These are phyloP conservation scores for Anthophora plumipes DNA, from an alignment of 2,888 invertebrate species.

Conservation along the genomic window DNA sequence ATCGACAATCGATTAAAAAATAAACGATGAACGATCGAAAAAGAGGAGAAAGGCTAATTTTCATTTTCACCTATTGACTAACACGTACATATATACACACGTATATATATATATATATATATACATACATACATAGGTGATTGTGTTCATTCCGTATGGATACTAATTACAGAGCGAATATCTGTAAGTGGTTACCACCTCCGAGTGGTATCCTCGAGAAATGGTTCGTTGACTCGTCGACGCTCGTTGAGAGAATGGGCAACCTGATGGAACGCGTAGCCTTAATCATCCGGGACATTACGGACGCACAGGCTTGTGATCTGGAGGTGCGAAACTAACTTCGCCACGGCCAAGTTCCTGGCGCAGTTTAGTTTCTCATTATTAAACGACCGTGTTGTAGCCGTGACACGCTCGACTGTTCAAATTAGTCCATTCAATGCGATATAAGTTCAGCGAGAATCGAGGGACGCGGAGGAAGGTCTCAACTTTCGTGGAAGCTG, in stretches of 20 bases:
- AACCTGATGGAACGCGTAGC: conserved; percentile 73
- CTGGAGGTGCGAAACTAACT: conserved; percentile 69
- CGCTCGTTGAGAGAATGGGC: conserved; percentile 71
- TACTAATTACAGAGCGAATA: conserved; percentile 79
- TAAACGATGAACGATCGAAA: too few relatives aligned
- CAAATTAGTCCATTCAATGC: conserved; percentile 9
- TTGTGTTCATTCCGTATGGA: conserved; percentile 55
- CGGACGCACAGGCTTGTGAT: conserved; percentile 65
- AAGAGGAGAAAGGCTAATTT: too few relatives aligned
- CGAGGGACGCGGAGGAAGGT: too few relatives aligned
- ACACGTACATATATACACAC: too few relatives aligned
- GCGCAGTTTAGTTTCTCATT: conserved; percentile 47
- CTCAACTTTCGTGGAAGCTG: background rate
- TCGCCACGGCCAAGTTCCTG: conserved; percentile 8
- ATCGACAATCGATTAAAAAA: too few relatives aligned
- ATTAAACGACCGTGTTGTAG: conserved; percentile 4
- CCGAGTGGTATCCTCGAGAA: conserved; percentile 70
- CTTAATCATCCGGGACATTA: conserved; percentile 66
- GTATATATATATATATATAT: too few relatives aligned
- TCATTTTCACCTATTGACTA: too few relatives aligned
- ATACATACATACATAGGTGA: conserved; percentile 5
- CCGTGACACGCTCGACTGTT: conserved; percentile 11
- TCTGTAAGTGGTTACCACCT: conserved; percentile 79
- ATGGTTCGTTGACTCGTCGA: conserved; percentile 74
- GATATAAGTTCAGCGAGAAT: too few relatives aligned